Percentiles rank a stretch among this genome's conserved stretches.
These are phyloP conservation scores for Noctua janthe DNA, from an alignment of 2,888 invertebrate species.

Conservation along the genomic window DNA sequence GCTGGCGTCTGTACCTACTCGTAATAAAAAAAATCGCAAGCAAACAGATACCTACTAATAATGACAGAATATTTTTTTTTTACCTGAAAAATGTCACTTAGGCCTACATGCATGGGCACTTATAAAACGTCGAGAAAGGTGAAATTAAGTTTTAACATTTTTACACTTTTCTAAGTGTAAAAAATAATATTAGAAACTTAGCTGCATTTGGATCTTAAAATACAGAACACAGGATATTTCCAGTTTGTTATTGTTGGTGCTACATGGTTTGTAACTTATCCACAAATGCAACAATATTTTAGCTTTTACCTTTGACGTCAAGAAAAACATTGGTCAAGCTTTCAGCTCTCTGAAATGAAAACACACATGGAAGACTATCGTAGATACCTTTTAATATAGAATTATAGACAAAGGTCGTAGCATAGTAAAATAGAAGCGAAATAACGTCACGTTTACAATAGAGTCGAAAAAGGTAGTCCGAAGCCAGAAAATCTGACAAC, in stretches of 20 bases:
- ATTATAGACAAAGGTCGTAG: background rate
- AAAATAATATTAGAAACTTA: too few species aligned
- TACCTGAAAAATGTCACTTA: too few species aligned
- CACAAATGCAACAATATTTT: slow-evolving; percentile 27
- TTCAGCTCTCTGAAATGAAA: slow-evolving; percentile 7
- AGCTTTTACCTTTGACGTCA: slow-evolving; percentile 32
- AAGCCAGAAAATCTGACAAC: background rate
- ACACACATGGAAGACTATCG: background rate
- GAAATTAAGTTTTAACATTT: too few species aligned
- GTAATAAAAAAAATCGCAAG: too few species aligned
- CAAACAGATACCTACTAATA: too few species aligned
- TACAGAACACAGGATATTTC: background rate
- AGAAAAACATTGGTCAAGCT: slow-evolving; percentile 45
- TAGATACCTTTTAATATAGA: background rate
- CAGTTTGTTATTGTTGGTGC: slow-evolving; percentile 20
- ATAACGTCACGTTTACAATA: background rate
- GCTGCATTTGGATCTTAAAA: background rate
- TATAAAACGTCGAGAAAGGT: too few species aligned
- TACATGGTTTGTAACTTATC: slow-evolving; percentile 41
- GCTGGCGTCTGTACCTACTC: too few species aligned
- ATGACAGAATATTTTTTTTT: too few species aligned
- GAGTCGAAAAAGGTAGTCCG: background rate
- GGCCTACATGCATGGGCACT: too few species aligned
- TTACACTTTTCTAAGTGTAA: too few species aligned
- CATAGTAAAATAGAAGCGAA: background rate